phyloP scores from a whole-genome alignment of 2,888 invertebrate genomes.

The Cepaea hortensis region DNA sequence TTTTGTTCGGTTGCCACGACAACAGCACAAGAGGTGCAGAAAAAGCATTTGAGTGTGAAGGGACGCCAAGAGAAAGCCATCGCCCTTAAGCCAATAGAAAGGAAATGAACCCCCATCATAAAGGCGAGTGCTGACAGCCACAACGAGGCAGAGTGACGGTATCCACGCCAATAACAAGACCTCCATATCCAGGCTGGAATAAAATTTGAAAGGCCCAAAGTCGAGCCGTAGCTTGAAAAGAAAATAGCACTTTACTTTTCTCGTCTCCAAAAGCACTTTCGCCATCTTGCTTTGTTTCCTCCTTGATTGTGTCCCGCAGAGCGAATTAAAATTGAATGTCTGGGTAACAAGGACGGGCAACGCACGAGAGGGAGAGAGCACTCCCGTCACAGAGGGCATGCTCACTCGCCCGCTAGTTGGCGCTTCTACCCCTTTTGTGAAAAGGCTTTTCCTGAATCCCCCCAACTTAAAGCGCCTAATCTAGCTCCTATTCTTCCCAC shows the following conservation, averaged over 20 bases:
- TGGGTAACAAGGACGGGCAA: slow-evolving; percentile 33
- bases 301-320: slow-evolving; percentile 37
- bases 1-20: slow-evolving; percentile 45
- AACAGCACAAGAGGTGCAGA: slow-evolving; percentile 45
- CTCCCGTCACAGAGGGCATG: slow-evolving; percentile 25
- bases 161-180: slow-evolving; percentile 38
- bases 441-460: slow-evolving; percentile 40
- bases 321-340: slow-evolving; percentile 44
- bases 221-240: slow-evolving; percentile 33
- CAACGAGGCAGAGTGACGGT: slow-evolving; percentile 35
- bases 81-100: slow-evolving; percentile 38
- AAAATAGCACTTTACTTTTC: slow-evolving; percentile 35
- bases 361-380: slow-evolving; percentile 25
- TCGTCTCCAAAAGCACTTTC: slow-evolving; percentile 33
- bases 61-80: slow-evolving; percentile 34
- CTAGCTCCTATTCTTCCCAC: slow-evolving; percentile 36
- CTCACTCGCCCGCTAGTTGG: slow-evolving; percentile 37
- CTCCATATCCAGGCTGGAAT: slow-evolving; percentile 33
- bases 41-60: slow-evolving; percentile 44
- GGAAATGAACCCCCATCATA: slow-evolving; percentile 46
- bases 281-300: slow-evolving; percentile 36
- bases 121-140: slow-evolving; percentile 42
- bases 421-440: slow-evolving; percentile 35
- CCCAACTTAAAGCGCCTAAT: slow-evolving; percentile 42
- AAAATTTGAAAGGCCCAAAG: slow-evolving; percentile 29